Evolutionary conservation across 2,888 invertebrate species (phyloP), one percentile per base, ranked within the genome.

Genomic region (Drosophila quinaria): DNA sequence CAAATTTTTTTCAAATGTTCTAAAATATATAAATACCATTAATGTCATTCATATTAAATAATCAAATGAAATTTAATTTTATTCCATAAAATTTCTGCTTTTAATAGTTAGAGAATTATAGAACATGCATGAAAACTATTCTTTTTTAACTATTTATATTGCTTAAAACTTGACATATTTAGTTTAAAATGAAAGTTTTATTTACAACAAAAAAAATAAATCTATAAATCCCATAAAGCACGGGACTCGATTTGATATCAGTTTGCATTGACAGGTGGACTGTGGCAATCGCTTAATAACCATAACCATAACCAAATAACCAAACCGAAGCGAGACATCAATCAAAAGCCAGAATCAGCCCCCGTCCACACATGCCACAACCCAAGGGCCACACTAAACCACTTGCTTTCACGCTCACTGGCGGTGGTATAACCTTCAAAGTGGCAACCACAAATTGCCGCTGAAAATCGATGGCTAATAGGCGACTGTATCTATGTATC

Each of bases 391-490:
- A 31, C n/a, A 46, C 46, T 54, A 61, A 58, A 37, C 66, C 72
- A 44, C 61, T 71, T 77, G 60, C 66, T 51, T 46, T 54, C 56
- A 9, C 11, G 8, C 55, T 19, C 15, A 10, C 44, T 22, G 42
- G 35, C 37, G 46, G 60, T 41, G 46, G 60, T 47, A 60, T 77
- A 86, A 83, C 83, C 88, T 88, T 86, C 74, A 80, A 80, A 78
- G 63, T 59, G 69, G 55, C 74, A 67, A 68, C 89, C 83, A 56
- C 83, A 88, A 84, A 88, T 84, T 84, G 84, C 68, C 62, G 68
- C 59, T 78, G 70, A 71, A 78, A 89, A 84, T 87, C 89, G 87
- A 87, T 88, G 76, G 78, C 84, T 83, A 87, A 87, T 89, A 81
- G 84, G 73, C 73, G 62, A 67, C 54, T 63, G 42, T 59, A 52